Percentiles rank a stretch among this genome's conserved stretches.
These are phyloP conservation scores for Agrypnus murinus DNA, from an alignment of 2,888 invertebrate genomes.

Conservation along the genomic window DNA sequence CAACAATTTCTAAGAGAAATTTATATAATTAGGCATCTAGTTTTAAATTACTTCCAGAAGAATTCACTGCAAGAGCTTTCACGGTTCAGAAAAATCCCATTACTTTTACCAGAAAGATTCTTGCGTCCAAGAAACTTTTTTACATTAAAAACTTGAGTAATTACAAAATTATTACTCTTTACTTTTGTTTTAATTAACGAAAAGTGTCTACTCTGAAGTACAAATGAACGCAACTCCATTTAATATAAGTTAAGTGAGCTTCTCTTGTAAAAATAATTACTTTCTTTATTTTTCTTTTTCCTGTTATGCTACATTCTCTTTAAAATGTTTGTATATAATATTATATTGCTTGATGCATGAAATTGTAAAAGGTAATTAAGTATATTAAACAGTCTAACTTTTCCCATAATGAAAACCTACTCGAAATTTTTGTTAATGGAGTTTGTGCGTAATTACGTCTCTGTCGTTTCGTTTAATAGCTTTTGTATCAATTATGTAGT, in stretches of 20 bases:
- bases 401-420: neutral
- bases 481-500: too few relatives aligned
- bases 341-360: too few relatives aligned
- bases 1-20: neutral
- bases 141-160: slow-evolving; percentile 25
- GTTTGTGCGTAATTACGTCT: too few relatives aligned
- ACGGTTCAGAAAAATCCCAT: slow-evolving; percentile 16
- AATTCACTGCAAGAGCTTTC: slow-evolving; percentile 17
- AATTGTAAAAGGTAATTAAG: neutral
- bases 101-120: slow-evolving; percentile 14
- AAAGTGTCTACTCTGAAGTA: slow-evolving; percentile 16
- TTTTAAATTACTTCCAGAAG: slow-evolving; percentile 21
- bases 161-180: slow-evolving; percentile 26
- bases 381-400: neutral
- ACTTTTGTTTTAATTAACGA: slow-evolving; percentile 19
- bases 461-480: too few relatives aligned
- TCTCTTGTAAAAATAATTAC: slow-evolving; percentile 14
- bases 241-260: slow-evolving; percentile 5
- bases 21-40: neutral
- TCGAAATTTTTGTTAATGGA: too few relatives aligned
- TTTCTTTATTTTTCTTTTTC: neutral
- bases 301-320: neutral
- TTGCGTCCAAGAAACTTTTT: slow-evolving; percentile 16
- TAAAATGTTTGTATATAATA: neutral
- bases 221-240: slow-evolving; percentile 12